Evolutionary conservation across 2,113 vertebrate genomes (phyloP).

Genomic region (Sprattus sprattus): DNA sequence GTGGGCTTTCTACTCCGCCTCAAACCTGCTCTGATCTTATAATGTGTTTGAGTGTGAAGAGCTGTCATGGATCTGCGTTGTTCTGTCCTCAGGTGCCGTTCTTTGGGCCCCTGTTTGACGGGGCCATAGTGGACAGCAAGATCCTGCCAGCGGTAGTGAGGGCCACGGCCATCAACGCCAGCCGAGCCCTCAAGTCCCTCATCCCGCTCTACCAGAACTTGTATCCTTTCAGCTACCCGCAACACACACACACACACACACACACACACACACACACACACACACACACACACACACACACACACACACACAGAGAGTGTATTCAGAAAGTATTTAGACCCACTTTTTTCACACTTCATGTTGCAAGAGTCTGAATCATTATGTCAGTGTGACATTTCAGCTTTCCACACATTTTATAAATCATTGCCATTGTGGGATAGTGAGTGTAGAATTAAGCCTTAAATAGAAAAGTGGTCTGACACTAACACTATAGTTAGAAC

Average conservation of each 20-base stretch:
- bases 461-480: too few species aligned
- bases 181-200: conserved; percentile 93
- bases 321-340: too few species aligned
- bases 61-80: neutral
- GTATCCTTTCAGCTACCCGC: conserved; percentile 85
- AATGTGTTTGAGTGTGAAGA: conserved; percentile 31
- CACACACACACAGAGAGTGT: neutral
- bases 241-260: conserved; percentile 4
- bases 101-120: conserved; percentile 97
- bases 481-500: too few species aligned
- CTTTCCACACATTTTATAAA: too few species aligned
- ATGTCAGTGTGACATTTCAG: too few species aligned
- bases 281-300: conserved; percentile 19
- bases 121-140: conserved; percentile 96
- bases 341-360: too few species aligned
- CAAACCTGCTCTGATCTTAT: neutral
- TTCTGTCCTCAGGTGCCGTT: conserved; percentile 83
- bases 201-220: conserved; percentile 98
- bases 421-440: too few species aligned
- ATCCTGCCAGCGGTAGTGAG: conserved; percentile 95
- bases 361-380: too few species aligned
- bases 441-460: too few species aligned
- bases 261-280: conserved; percentile 6
- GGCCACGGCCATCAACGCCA: conserved; percentile 97
- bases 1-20: neutral